Evolutionary conservation across 2,888 invertebrate genomes (phyloP).

Genomic region (Dynastes hyllus): DNA sequence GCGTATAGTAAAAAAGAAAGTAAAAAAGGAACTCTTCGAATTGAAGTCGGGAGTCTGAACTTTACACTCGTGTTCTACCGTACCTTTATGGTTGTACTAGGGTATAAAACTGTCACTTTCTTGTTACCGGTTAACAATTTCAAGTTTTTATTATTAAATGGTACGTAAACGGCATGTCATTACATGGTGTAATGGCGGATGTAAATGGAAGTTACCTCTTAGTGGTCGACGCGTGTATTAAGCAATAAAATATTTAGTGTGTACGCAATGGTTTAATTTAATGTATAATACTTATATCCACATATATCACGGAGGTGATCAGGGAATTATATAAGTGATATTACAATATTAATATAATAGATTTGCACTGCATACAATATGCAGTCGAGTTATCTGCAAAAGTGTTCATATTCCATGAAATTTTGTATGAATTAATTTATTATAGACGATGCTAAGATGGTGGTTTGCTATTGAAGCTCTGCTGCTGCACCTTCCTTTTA

Average conservation of each 20-base stretch:
- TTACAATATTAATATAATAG: no score
- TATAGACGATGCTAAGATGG: no score
- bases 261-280: no score
- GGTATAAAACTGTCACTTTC: conserved; percentile 46
- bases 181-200: conserved; percentile 12
- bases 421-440: no score
- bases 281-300: no score
- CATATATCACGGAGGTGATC: no score
- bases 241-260: conserved; percentile 7
- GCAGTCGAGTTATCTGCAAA: no score
- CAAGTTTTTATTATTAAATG: conserved; percentile 36
- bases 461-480: no score
- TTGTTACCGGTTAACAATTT: conserved; percentile 41
- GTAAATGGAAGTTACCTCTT: neutral
- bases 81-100: conserved; percentile 31
- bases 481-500: no score
- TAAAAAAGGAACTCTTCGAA: conserved; percentile 18
- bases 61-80: conserved; percentile 38
- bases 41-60: neutral
- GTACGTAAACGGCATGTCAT: conserved; percentile 29
- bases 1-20: neutral
- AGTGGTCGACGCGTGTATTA: neutral
- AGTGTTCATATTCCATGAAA: no score
- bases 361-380: no score
- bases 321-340: no score